Base-by-base conservation (phyloP, 1,140 invertebrate genomes). In the Carposina sasakii region DNA sequence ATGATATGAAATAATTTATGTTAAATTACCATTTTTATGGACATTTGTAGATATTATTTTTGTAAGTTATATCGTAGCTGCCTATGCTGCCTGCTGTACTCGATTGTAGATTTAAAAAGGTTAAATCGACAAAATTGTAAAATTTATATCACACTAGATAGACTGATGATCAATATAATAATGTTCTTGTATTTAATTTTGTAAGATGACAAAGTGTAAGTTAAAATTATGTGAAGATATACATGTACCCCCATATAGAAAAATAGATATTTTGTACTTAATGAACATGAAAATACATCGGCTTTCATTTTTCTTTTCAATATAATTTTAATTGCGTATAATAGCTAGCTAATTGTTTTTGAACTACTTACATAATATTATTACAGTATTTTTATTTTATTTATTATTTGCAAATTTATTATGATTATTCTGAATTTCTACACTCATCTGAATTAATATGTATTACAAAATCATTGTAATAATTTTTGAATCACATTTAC, bases 81-180 rank as follows among this genome's bases (percentile, higher is more conserved):
- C 79, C 72, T 76, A 79, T 81, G 78, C 79, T 74, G 78, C 74
- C 81, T 81, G 57, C 61, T 79, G 69, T 66, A 73, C 70, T 63
- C 60, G 52, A 64, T 43, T 53, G 55, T 76, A 81, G 73, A 75
- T 68, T n/a, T 79, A 75, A 67, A 70, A 66, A 68, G 70, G 75
- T 77, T 74, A 73, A 77, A 78, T 78, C 76, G 74, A 84, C 78
- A 78, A 81, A 77, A 79, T 77, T 81, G 75, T 81, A 81, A 81
- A 84, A 82, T 72, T 66, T 81, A 78, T 84, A 81, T 78, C 66
- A 74, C 76, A 74, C 64, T 82, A 84, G 81, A 84, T 84, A 84
- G 81, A 84, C 81, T 84, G 81, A 84, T 81, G 77, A 76, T 81
- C 76, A 84, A 79, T 79, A n/a, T n/a, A 79, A 79, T 81, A 81